These are phyloP conservation scores for Microctonus aethiopoides DNA, from an alignment of 2,888 invertebrate genomes.

Conservation along the genomic window DNA sequence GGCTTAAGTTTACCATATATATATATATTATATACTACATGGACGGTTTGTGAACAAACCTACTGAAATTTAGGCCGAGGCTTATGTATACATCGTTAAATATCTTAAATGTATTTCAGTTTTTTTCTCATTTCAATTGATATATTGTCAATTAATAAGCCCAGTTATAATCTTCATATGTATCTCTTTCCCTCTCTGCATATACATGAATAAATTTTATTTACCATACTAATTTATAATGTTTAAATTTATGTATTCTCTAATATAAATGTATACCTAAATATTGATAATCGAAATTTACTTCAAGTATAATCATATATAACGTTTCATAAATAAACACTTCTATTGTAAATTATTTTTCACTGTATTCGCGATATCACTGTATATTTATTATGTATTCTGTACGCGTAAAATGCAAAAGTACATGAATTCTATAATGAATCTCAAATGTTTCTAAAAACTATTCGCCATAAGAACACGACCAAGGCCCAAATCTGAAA, in stretches of 20 bases:
- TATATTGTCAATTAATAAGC: constrained; percentile 5
- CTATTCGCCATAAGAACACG: too few relatives aligned
- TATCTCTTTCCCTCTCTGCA: neutral
- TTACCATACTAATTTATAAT: neutral
- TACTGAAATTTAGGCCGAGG: constrained; percentile 30
- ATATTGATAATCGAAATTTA: neutral
- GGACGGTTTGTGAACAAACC: constrained; percentile 16
- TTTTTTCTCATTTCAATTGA: neutral
- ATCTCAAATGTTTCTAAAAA: too few relatives aligned
- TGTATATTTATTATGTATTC: neutral
- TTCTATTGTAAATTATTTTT: neutral
- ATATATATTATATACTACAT: constrained; percentile 6
- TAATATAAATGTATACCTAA: neutral
- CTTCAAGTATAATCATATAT: neutral
- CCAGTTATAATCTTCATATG: constrained; percentile 19
- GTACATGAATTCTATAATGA: too few relatives aligned
- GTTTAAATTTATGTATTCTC: neutral
- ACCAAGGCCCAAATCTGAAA: neutral
- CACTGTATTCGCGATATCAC: neutral
- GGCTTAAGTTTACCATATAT: constrained; percentile 14
- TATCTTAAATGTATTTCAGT: too few relatives aligned
- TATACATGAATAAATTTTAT: neutral
- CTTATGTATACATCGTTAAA: constrained; percentile 21
- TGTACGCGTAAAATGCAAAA: neutral
- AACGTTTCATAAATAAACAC: neutral